phyloP scores from a whole-genome alignment of 2,797 vertebrate genomes.

The Labroides dimidiatus region DNA sequence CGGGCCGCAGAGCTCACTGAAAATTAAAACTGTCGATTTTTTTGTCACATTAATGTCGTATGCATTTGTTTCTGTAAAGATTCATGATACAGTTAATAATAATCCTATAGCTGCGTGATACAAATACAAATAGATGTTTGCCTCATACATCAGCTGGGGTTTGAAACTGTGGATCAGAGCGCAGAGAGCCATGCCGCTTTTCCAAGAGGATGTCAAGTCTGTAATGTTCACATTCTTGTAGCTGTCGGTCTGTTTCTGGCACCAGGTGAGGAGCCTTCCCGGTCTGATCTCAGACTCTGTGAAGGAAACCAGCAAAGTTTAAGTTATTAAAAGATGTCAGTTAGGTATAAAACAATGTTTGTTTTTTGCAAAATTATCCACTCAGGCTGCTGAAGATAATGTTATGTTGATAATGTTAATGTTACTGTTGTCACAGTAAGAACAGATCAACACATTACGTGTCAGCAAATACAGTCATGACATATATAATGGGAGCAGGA shows the following conservation, averaged over 20 bases:
- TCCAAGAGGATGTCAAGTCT: slow-evolving; percentile 92
- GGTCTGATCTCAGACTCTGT: slow-evolving; percentile 94
- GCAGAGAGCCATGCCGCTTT: slow-evolving; percentile 90
- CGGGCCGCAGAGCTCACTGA: background rate
- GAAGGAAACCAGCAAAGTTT: slow-evolving; percentile 21
- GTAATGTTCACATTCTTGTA: slow-evolving; percentile 89
- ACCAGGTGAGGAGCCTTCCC: slow-evolving; percentile 93
- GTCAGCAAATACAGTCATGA: slow-evolving; percentile 16
- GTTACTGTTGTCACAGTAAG: slow-evolving; percentile 19
- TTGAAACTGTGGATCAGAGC: slow-evolving; percentile 96
- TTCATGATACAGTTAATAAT: slow-evolving; percentile 8
- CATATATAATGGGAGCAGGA: slow-evolving; percentile 10
- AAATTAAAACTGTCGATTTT: background rate
- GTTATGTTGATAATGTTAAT: no score
- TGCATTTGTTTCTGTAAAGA: background rate
- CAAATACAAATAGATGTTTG: slow-evolving; percentile 1
- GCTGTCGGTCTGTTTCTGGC: slow-evolving; percentile 94
- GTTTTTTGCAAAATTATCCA: no score
- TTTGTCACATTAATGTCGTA: background rate
- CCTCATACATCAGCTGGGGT: slow-evolving; percentile 92
- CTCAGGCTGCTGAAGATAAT: slow-evolving; percentile 9
- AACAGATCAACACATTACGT: background rate
- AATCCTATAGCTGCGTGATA: no score
- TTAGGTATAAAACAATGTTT: no score
- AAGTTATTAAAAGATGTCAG: background rate